Base-by-base conservation (phyloP, 30 jellyfish, hydroid and myxozoan species). In the Aurelia aurita region DNA sequence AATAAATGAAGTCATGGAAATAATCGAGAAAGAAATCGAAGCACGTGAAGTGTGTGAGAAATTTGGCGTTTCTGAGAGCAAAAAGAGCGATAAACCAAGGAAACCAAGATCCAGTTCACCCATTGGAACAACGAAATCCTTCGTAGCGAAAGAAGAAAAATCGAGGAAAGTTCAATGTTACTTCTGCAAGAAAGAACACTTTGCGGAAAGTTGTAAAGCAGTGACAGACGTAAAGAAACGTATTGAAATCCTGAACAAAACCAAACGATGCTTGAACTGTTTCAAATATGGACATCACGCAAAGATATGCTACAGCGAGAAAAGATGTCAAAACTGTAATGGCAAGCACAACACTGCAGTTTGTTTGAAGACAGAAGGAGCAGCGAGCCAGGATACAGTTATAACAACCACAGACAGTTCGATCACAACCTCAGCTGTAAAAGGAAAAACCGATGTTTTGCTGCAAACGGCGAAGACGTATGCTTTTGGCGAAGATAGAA, bases 31-130 rank as follows among this genome's bases (percentile, higher is more conserved):
- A 28, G 97, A 90, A 84, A 68, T 83, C 9, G 88, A 72, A 54
- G 96, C 96, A 13, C 46, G 97, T 15, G 97, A 90, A 67, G 29
- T 79, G n/a, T 43, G 95, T 31, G 68, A 22, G 22, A 84, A 60
- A 61, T 32, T 58, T 46, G 47, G 14, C 7, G 25, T 31, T 20
- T 81, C 21, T 31, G 78, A 58, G 20, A 84, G 34, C 9, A 70
- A 46, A 72, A 29, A 16, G 32, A 32, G 45, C 14, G 79, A 54
- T 3, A 82, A 34, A 82, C 12, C 54, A 51, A 70, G 20, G 28
- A 68, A 59, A 55, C 27, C 79, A 5, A n/a, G 53, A 19, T 43
- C 66, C 44, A 70, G 61, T 60, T 13, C 74, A 18, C 91, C 91
- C 20, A 57, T 19, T 10, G 88, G 94, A 70, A 84, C 94, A 2